Evolutionary conservation across 2,797 vertebrate species (phyloP).

Genomic region (Pseudocheirus occidentalis): DNA sequence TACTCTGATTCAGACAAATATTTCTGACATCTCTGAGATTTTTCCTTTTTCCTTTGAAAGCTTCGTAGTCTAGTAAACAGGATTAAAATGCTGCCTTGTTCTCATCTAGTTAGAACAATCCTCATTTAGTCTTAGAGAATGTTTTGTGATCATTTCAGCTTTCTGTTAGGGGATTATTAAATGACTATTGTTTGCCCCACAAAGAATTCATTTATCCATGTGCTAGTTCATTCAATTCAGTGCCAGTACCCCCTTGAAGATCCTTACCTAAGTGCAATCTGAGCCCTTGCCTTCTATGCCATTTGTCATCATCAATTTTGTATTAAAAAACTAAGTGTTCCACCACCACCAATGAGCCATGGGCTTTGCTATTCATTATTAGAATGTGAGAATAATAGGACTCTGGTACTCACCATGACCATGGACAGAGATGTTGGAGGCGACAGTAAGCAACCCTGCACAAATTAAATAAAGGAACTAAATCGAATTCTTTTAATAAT

Average conservation of each 20-base stretch:
- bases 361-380: neutral
- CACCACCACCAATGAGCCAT: too few species aligned
- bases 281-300: neutral
- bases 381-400: neutral
- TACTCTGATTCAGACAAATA: neutral
- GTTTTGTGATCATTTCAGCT: neutral
- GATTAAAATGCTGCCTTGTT: neutral
- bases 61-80: neutral
- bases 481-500: neutral
- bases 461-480: neutral
- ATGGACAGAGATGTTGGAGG: neutral
- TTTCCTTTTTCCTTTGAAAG: neutral
- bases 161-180: neutral
- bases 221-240: neutral
- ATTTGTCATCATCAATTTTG: neutral
- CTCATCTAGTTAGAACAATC: neutral
- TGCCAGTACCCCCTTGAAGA: neutral
- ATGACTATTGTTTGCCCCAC: too few species aligned
- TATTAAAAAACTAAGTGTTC: neutral
- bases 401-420: neutral
- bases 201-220: too few species aligned
- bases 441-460: neutral
- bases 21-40: neutral
- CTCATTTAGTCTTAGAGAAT: neutral
- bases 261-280: neutral